Base-by-base conservation (phyloP, 37 sponge, comb jelly and placozoan genomes). In the Bolinopsis microptera region DNA sequence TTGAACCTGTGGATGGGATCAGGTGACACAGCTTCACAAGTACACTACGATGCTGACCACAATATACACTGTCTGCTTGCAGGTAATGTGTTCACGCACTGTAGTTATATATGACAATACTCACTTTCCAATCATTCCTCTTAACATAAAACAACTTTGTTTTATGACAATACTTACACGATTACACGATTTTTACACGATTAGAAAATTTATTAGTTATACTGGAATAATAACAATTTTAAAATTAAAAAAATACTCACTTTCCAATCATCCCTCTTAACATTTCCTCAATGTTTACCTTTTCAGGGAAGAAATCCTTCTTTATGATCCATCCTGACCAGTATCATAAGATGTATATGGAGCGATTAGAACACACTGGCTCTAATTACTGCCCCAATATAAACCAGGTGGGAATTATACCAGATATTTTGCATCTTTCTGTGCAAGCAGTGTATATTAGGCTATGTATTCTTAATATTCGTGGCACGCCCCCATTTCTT, bases 1-100 rank as follows among this genome's bases (percentile, higher is more conserved):
- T 25, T 92, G 16, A 94, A 94, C 35, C 67, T 94, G 31, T 94
- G 94, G 94, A 92, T 94, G 82, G 93, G 70, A 8, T 93, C 86
- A 26, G 94, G 94, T 9, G 92, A 92, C 67, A 94, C 94, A 22
- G 76, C 76, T 5, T 93, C 93, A 13, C 76, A 86, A 36, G 69
- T 94, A 8, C 94, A 94, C 68, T 94, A 48, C 38, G 94, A 94
- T 37, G 94, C 94, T 5, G 94, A 94, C 68, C 92, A 94, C 74
- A 94, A 93, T 38, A 93, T 94, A 13, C 94, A 94, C 93, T 94
- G 94, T 35, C 82, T 94, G 0, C 25, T 94, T 24, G 93, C 93
- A 25, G 94, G 94, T 41, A 22, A 69, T 24, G 35, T 24, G 13
- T 39, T 24, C 13, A 34, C 38, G 8, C 38, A 92, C 80, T n/a